Base-by-base conservation (phyloP, 1,140 invertebrate genomes). In the Phthorimaea operculella region DNA sequence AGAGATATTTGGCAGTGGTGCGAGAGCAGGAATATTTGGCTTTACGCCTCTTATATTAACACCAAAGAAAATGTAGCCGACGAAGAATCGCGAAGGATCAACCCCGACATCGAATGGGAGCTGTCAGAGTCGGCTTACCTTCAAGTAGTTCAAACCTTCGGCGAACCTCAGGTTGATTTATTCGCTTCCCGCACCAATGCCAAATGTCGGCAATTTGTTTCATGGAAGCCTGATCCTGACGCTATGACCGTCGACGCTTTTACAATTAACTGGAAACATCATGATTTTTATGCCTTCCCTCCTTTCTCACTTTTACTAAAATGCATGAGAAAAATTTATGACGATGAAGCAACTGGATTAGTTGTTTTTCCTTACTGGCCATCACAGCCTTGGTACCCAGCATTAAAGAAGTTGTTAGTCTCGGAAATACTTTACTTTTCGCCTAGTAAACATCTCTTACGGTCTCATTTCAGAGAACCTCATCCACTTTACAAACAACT, bases 161-260 rank as follows among this genome's bases (percentile, higher is more conserved):
- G 55, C n/a, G n/a, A 57, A 16, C 55, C 55, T 7, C n/a, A 51
- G 11, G 51, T 57, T 4, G 45, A 48, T 18, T 18, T 48, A 16
- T 48, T 48, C 45, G 16, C 45, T 16, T 48, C 45, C 5, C 39
- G 48, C 15, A 28, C n/a, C 17, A 52, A 52, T 42, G 57, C 39
- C 14, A 71, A 73, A 60, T 73, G 63, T 52, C 12, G 57, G 0
- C 51, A 51, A 9, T 72, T 33, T 17, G 28, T 57, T 12, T 57
- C 51, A 33, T 57, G 55, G 55, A 44, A 47, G 33, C 33, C 5
- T 28, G 55, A 57, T 34, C 50, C 50, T 11, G 55, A 52, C 5
- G 49, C 55, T 15, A 4, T 16, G 33, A 11, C n/a, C 3, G 33
- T 57, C 16, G 51, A 57, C 49, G 57, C 51, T 2, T 58, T 58